Base-by-base conservation (phyloP, 2,113 vertebrate genomes). In the Telmatochromis sp. region DNA sequence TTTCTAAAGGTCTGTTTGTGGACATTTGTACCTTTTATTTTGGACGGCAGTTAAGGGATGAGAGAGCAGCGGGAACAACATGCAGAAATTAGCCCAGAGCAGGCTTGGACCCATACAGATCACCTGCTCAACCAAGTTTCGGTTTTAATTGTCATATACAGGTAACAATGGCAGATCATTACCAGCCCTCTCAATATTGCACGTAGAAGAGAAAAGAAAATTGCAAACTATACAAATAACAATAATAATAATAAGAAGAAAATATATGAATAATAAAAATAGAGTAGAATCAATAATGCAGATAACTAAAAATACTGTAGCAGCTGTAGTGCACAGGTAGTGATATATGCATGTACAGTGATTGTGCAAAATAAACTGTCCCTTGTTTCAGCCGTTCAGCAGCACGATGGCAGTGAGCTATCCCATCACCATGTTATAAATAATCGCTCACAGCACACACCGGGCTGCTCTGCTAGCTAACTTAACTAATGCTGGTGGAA, bases 231-330 rank as follows among this genome's bases (percentile, higher is more conserved):
- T 58, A 31, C 1, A 58, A 58, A 58, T 31, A 58, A 0, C 4
- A 58, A 31, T 9, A 60, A 58, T 4, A 58, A 58, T 0, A 26
- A 58, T 0, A 15, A 58, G 0, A 3, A 55, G 0, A 26, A 60
- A 6, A 31, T 2, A 58, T 2, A 58, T 0, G 1, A 60, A 31
- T 9, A 31, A 17, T 17, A 60, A 60, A 19, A 33, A 60, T 33
- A 60, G 15, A 60, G 28, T 60, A 60, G 57, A 60, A 33, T 60
- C 28, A 60, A 60, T 60, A 19, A 60, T 7, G 0, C 15, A 33
- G 15, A 60, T 19, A 6, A 9, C 7, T 58, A 58, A 58, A 58
- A 28, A 15, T 60, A 60, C 57, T 60, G 15, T 33, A 33, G 57
- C 57, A 60, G 57, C 28, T 33, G 28, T 33, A 3, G 57, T 60